These are phyloP conservation scores for Timema podura DNA, from an alignment of 2,888 invertebrate species.

Conservation along the genomic window DNA sequence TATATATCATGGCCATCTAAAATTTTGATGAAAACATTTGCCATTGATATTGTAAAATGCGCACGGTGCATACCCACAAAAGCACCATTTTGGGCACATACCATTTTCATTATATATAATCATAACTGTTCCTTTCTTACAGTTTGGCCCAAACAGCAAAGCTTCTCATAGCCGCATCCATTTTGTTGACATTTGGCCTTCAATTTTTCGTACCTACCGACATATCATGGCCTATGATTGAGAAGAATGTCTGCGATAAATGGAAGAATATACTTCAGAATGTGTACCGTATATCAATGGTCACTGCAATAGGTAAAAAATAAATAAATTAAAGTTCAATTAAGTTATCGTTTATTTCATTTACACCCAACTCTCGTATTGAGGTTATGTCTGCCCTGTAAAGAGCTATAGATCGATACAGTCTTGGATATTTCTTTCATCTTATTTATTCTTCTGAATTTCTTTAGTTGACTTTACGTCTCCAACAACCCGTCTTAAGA, in stretches of 20 bases:
- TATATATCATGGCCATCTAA: neutral
- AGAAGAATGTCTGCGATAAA: slow-evolving; percentile 42
- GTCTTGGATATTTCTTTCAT: too few species aligned
- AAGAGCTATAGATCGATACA: too few species aligned
- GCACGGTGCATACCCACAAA: too few species aligned
- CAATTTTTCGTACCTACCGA: slow-evolving; percentile 94
- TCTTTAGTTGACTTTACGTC: too few species aligned
- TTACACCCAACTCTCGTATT: too few species aligned
- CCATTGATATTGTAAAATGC: too few species aligned
- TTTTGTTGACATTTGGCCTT: slow-evolving; percentile 88
- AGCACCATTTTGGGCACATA: neutral
- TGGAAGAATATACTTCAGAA: slow-evolving; percentile 57
- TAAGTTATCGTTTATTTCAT: too few species aligned
- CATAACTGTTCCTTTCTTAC: neutral
- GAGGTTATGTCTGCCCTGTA: too few species aligned
- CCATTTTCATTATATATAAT: neutral
- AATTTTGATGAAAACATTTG: neutral
- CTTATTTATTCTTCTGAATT: too few species aligned
- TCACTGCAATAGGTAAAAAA: slow-evolving; percentile 37
- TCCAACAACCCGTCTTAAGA: too few species aligned
- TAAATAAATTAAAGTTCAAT: too few species aligned
- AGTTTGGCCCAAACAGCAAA: slow-evolving; percentile 69
- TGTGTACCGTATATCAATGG: slow-evolving; percentile 65
- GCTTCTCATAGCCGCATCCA: slow-evolving; percentile 79
- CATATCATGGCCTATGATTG: slow-evolving; percentile 73